Evolutionary conservation across 2,888 invertebrate species (phyloP), one percentile per base, ranked within the genome.

Genomic region (Azorinus chamasolen): DNA sequence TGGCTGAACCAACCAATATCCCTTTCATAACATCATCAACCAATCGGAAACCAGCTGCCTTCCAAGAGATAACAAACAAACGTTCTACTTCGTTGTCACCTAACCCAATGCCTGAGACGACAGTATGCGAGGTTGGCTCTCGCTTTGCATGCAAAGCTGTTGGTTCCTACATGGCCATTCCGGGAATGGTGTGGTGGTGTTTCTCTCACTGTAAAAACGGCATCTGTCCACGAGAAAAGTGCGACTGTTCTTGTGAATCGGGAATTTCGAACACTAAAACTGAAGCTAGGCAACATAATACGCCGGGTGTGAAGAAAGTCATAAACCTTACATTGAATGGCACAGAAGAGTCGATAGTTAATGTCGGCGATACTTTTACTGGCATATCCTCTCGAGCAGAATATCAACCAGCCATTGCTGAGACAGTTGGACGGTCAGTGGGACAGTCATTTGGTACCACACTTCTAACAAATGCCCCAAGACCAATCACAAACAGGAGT

Each of bases 121-220:
- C 12, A 6, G 45, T 64, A 1, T 73, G 73, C 43, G 45, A 43
- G 27, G 32, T n/a, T 5, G 54, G 50, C 20, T 48, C 62, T 22
- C 16, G 53, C 22, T 71, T 66, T 50, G 61, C 69, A 8, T 78
- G 78, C 25, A 39, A 61, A 32, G 68, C 73, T 6, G 41, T 69
- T 2, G 78, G 73, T 2, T 54, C 62, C 32, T 64, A 63, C 41
- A 53, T 50, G 2, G 32, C 41, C 12, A 58, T 78, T 16, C 78
- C 78, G 0, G 78, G 78, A 22, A 78, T 78, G 78, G 57, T 59
- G 12, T 73, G 72, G 72, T 78, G 78, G 78, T 78, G 78, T 27
- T 78, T 61, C 39, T 69, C 72, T 20, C 72, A 73, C 43, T 78
- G 78, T 48, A 68, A 64, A 32, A 51, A 63, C 22, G 69, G 69